Evolutionary conservation across 2,888 invertebrate genomes (phyloP), one percentile per base, ranked within the genome.

Genomic region (Agrotis exclamationis): DNA sequence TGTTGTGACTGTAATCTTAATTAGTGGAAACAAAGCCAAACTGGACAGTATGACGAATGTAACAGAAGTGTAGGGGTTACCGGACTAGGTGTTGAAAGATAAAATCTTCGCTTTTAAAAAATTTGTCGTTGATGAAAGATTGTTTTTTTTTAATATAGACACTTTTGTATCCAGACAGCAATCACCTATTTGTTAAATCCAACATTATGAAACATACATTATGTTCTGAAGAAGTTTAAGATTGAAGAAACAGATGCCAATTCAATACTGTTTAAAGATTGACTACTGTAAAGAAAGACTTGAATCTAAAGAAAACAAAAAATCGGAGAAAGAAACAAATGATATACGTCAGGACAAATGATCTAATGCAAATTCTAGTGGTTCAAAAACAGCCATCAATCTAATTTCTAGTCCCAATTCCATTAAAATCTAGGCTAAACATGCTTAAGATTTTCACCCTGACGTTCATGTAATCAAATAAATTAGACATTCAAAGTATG

Each of bases 1-100:
- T 48, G 70, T 53, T 79, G 84, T 85, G 85, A 76, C 82, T 62
- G 80, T 75, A 76, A 79, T 85, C 57, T 76, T 84, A 85, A 86
- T 80, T 70, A 79, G 78, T 68, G 20, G 33, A 58, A 74, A 84
- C 76, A 80, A 82, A 64, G 71, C 64, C 48, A 70, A 64, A 73
- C 76, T 82, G 84, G 64, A 75, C 72, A 77, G 73, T 72, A 63
- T 82, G 74, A 76, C 79, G 33, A 74, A 85, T 82, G n/a, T 6
- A 75, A 70, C 72, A 83, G 33, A 71, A 65, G 58, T 60, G 56
- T 57, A 72, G 66, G 72, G 73, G 74, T 73, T 67, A 72, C 71
- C 53, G 70, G 79, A 78, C 72, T 60, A 47, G 14, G 62, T 53
- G 68, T 54, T 39, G 45, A 51, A 64, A 62, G n/a, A 63, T 13